phyloP scores from a whole-genome alignment of 2,888 invertebrate genomes.

The Heliothis peltigera region DNA sequence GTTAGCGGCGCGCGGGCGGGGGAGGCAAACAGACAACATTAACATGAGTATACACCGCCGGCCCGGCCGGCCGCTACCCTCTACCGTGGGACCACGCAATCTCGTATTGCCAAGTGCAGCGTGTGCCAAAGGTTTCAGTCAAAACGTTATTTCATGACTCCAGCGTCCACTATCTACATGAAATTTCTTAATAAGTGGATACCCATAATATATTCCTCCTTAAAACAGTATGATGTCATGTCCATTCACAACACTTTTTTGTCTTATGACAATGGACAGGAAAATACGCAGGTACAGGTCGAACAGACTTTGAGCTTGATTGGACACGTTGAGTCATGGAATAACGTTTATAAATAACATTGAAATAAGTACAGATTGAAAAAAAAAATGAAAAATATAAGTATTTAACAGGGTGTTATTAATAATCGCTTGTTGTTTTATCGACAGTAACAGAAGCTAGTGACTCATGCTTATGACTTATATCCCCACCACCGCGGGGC shows the following conservation, averaged over 20 bases:
- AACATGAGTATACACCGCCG: conserved; percentile 68
- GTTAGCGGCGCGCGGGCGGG: conserved; percentile 80
- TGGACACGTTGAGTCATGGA: conserved; percentile 34
- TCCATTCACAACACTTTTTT: neutral
- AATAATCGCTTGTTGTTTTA: conserved; percentile 58
- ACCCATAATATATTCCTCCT: neutral
- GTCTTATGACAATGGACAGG: neutral
- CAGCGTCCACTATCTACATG: neutral
- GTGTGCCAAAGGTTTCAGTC: conserved; percentile 16
- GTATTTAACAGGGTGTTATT: conserved; percentile 54
- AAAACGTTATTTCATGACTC: conserved; percentile 42
- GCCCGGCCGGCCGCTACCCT: conserved; percentile 22
- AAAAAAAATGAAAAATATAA: conserved; percentile 34
- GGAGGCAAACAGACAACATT: conserved; percentile 85
- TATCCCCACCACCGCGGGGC: conserved; percentile 70
- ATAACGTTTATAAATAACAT: conserved; percentile 43
- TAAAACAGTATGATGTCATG: neutral
- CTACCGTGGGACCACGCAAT: conserved; percentile 52
- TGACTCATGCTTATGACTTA: conserved; percentile 77
- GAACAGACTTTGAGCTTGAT: neutral
- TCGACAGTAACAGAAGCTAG: conserved; percentile 62
- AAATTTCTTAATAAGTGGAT: neutral
- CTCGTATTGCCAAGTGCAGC: conserved; percentile 41
- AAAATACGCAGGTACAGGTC: neutral
- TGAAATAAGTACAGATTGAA: conserved; percentile 20